These are phyloP conservation scores for Marmota flaviventris DNA, from an alignment of 2,113 vertebrate genomes.

Conservation along the genomic window DNA sequence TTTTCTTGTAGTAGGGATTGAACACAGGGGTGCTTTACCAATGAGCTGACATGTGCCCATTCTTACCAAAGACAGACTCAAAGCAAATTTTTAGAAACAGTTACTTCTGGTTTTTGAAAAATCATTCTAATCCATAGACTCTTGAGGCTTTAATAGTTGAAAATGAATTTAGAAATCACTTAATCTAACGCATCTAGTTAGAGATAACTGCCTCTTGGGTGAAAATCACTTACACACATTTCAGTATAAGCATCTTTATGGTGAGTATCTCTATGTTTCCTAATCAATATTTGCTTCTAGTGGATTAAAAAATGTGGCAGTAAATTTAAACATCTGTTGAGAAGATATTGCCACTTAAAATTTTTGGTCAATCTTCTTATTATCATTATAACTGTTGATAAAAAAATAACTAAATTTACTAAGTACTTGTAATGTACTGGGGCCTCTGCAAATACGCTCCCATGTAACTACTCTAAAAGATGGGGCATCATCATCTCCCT, in stretches of 20 bases:
- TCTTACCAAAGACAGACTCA: background rate
- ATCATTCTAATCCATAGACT: background rate
- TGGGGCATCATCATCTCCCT: background rate
- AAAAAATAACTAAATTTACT: constrained; percentile 7
- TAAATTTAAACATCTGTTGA: constrained; percentile 24
- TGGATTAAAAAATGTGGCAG: background rate
- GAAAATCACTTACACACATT: constrained; percentile 19
- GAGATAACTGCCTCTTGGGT: background rate
- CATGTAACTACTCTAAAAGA: constrained; percentile 18
- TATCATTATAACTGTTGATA: background rate
- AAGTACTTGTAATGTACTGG: background rate
- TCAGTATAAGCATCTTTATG: constrained; percentile 30
- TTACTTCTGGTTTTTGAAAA: background rate
- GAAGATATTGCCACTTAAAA: constrained; percentile 28
- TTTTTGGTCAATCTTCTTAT: background rate
- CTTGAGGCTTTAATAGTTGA: background rate
- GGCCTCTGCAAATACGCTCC: background rate
- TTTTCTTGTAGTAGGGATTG: background rate
- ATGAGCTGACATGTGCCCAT: background rate
- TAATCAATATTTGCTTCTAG: background rate
- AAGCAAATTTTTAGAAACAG: constrained; percentile 6
- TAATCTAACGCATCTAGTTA: background rate
- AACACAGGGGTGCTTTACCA: background rate
- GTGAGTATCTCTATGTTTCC: constrained; percentile 20
- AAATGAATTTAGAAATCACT: background rate